A percentile compares a stretch with the other conserved stretches of the same genome.
phyloP scores from a whole-genome alignment of 2,888 invertebrate genomes.

The Lithophane socia region DNA sequence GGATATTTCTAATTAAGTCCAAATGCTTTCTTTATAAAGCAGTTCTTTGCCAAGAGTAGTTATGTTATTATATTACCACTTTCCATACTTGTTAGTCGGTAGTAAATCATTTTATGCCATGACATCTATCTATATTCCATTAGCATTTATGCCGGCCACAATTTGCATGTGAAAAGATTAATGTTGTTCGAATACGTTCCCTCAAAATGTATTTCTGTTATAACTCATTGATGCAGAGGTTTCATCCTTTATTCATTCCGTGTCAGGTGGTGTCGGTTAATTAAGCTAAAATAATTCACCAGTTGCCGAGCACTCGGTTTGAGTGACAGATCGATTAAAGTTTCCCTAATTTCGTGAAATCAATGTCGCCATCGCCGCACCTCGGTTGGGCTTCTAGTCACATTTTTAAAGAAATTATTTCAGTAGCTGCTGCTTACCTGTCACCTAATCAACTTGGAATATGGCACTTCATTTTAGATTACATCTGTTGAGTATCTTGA shows the following conservation, averaged over 20 bases:
- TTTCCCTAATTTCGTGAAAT: slow-evolving; percentile 67
- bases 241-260: slow-evolving; percentile 43
- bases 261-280: slow-evolving; percentile 61
- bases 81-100: not conserved
- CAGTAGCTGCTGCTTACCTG: slow-evolving; percentile 60
- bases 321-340: slow-evolving; percentile 79
- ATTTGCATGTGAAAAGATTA: slow-evolving; percentile 24
- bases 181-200: slow-evolving; percentile 17
- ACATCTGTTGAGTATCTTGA: slow-evolving; percentile 50
- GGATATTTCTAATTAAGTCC: not conserved
- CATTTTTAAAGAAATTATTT: slow-evolving; percentile 54
- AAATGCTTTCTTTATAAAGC: slow-evolving; percentile 7
- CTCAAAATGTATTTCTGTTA: slow-evolving; percentile 11
- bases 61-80: not conserved
- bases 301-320: slow-evolving; percentile 60
- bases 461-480: slow-evolving; percentile 69
- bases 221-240: slow-evolving; percentile 32
- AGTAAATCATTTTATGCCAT: slow-evolving; percentile 8
- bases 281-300: slow-evolving; percentile 61
- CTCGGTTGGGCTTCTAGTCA: slow-evolving; percentile 37
- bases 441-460: slow-evolving; percentile 36
- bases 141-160: not conserved
- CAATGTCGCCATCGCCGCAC: slow-evolving; percentile 57
- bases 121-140: not conserved
- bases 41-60: slow-evolving; percentile 2